Conservation (phyloP, 2,797 vertebrate species). For the Arnoldichthys spilopterus region DNA sequence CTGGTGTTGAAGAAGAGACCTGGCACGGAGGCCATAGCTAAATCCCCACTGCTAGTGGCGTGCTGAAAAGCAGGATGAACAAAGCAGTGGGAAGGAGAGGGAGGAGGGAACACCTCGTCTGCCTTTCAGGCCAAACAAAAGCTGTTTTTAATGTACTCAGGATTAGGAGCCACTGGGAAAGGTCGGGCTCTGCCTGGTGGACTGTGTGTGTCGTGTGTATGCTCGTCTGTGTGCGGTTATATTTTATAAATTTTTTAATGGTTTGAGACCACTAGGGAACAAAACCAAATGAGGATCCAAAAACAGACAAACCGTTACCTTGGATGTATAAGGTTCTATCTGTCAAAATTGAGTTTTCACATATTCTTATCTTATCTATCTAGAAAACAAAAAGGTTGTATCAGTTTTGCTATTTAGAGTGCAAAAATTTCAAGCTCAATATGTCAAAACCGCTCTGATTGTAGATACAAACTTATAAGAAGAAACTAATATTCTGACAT, state of each 20-base stretch:
- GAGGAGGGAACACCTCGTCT: constrained; percentile 45
- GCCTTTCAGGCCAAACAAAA: constrained; percentile 60
- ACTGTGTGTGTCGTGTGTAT: constrained; percentile 12
- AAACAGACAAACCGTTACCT: neutral
- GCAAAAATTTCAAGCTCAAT: too few relatives aligned
- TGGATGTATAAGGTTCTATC: too few relatives aligned
- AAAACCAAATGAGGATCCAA: neutral
- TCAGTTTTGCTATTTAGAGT: too few relatives aligned
- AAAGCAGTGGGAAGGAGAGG: constrained; percentile 34
- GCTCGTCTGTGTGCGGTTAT: neutral
- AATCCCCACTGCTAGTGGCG: constrained; percentile 21
- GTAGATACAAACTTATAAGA: too few relatives aligned
- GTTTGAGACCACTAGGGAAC: neutral
- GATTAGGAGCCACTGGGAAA: constrained; percentile 58
- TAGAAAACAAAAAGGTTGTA: too few relatives aligned
- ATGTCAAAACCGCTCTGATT: too few relatives aligned
- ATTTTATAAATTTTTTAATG: neutral
- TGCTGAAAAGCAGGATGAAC: constrained; percentile 42
- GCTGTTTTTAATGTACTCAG: constrained; percentile 67
- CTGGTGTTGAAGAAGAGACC: constrained; percentile 24
- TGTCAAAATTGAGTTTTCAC: too few relatives aligned
- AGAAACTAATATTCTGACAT: too few relatives aligned
- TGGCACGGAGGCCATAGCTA: constrained; percentile 19
- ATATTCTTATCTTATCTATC: too few relatives aligned
- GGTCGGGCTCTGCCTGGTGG: constrained; percentile 43